These are phyloP conservation scores for Ormia ochracea DNA, from an alignment of 2,888 invertebrate species.

Conservation along the genomic window DNA sequence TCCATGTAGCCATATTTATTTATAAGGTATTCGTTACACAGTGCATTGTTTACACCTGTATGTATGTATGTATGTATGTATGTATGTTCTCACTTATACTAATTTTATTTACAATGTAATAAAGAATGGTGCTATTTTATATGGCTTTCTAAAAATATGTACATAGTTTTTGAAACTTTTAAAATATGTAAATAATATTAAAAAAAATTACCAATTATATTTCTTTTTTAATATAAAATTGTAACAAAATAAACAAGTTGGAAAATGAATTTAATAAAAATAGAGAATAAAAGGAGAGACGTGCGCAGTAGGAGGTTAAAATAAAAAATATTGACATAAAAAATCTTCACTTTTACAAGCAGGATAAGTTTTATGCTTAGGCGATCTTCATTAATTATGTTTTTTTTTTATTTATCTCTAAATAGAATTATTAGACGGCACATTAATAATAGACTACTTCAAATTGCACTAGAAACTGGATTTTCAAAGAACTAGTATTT, in stretches of 20 bases:
- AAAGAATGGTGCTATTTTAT: conserved; percentile 41
- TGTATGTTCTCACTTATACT: too few species aligned
- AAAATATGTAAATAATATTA: not conserved
- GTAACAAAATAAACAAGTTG: conserved; percentile 45
- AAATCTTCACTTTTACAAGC: conserved; percentile 21
- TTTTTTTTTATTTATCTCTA: conserved; percentile 6
- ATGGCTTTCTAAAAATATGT: conserved; percentile 29
- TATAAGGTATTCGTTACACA: conserved; percentile 26
- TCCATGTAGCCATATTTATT: conserved; percentile 11
- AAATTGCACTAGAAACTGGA: not conserved
- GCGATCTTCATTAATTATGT: conserved; percentile 8
- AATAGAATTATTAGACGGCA: not conserved
- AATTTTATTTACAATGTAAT: too few species aligned
- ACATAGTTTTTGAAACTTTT: conserved; percentile 28
- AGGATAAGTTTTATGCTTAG: conserved; percentile 33
- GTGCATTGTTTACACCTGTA: conserved; percentile 23
- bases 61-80: conserved; percentile 22
- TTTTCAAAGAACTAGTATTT: conserved; percentile 4
- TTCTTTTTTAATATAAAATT: conserved; percentile 26
- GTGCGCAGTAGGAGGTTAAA: conserved; percentile 51
- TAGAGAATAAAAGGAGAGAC: conserved; percentile 16
- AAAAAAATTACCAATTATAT: conserved; percentile 34
- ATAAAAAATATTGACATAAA: conserved; percentile 44
- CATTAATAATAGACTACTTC: not conserved
- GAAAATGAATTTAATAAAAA: conserved; percentile 23